Conservation (phyloP, 2,888 invertebrate species). For the Lobophora halterata region DNA sequence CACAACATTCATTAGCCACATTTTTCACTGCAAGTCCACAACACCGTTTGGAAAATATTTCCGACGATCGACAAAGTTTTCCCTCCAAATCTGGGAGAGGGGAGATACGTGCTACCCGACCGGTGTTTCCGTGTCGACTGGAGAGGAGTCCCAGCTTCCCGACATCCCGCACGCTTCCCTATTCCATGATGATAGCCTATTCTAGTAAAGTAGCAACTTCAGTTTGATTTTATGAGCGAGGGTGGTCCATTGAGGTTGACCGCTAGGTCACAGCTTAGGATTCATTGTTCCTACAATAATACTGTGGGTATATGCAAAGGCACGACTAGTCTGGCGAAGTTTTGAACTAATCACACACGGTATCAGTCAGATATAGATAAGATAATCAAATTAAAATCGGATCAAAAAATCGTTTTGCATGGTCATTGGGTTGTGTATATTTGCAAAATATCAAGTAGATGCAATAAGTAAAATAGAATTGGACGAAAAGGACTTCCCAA, state of each 20-base stretch:
- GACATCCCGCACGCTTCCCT: slow-evolving; percentile 28
- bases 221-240: slow-evolving; percentile 45
- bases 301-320: slow-evolving; percentile 6
- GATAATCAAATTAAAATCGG: too few relatives aligned
- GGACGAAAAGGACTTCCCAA: too few relatives aligned
- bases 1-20: slow-evolving; percentile 35
- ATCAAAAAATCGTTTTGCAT: too few relatives aligned
- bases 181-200: slow-evolving; percentile 23
- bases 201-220: slow-evolving; percentile 39
- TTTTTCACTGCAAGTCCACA: slow-evolving; percentile 47
- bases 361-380: too few relatives aligned
- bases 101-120: slow-evolving; percentile 40
- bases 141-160: too few relatives aligned
- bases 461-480: too few relatives aligned
- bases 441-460: slow-evolving; percentile 3
- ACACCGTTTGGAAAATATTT: slow-evolving; percentile 20
- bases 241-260: slow-evolving; percentile 32
- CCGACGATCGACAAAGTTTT: slow-evolving; percentile 52
- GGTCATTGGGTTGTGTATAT: too few relatives aligned
- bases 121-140: slow-evolving; percentile 50
- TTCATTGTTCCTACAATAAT: slow-evolving; percentile 7
- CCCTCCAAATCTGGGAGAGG: slow-evolving; percentile 47
- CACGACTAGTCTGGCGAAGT: slow-evolving; percentile 3
- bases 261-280: slow-evolving; percentile 31
- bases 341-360: slow-evolving; percentile 2